Conservation (phyloP, 2,113 vertebrate genomes). For the Struthio camelus region DNA sequence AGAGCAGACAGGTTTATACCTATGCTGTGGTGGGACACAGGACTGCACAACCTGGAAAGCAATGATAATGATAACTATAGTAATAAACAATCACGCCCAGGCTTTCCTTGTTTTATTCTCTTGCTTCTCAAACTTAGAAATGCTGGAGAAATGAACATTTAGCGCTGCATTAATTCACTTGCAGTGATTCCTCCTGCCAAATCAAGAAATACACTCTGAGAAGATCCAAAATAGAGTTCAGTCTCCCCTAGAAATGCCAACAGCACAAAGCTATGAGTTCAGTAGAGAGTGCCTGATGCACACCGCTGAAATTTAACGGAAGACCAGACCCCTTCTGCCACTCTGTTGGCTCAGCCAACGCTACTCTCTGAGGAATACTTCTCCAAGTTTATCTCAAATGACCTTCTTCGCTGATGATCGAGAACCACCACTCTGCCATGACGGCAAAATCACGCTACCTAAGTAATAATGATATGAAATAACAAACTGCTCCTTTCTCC, state of each 20-base stretch:
- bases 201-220: neutral
- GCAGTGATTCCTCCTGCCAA: neutral
- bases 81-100: neutral
- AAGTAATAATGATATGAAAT: neutral
- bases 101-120: neutral
- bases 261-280: neutral
- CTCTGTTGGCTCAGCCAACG: neutral
- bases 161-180: neutral
- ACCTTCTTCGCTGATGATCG: neutral
- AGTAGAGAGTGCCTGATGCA: neutral
- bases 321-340: neutral
- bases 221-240: neutral
- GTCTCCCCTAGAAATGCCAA: neutral
- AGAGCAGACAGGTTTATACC: neutral
- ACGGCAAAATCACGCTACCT: neutral
- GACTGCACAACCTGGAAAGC: neutral
- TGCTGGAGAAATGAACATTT: neutral
- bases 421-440: rapidly evolving
- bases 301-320: neutral
- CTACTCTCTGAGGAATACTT: neutral
- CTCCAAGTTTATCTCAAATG: neutral
- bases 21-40: neutral
- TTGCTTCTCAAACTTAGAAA: neutral
- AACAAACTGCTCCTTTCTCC: neutral
- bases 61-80: neutral